These are phyloP conservation scores for Hypselothyrea guttata DNA, from an alignment of 2,888 invertebrate species.

Conservation along the genomic window DNA sequence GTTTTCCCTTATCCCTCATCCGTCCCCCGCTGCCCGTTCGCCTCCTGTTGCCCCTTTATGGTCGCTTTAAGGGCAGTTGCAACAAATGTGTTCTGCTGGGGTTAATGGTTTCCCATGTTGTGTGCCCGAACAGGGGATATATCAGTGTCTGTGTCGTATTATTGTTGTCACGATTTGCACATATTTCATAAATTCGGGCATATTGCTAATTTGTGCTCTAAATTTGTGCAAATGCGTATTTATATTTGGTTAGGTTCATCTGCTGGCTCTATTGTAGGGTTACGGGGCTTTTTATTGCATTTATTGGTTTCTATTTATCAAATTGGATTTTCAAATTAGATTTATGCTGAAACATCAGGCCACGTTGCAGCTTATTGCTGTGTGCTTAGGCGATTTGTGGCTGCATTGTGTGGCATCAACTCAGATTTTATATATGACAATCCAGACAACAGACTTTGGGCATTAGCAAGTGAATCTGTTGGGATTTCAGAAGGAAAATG, in stretches of 20 bases:
- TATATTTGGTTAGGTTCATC: constrained; percentile 56
- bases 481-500: no score
- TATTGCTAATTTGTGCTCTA: constrained; percentile 73
- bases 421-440: constrained; percentile 43
- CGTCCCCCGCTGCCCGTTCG: not conserved
- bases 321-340: constrained; percentile 64
- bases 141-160: constrained; percentile 40
- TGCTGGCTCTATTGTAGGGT: constrained; percentile 14
- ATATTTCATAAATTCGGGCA: constrained; percentile 73
- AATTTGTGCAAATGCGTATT: constrained; percentile 67
- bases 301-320: constrained; percentile 72
- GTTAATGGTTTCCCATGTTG: constrained; percentile 47
- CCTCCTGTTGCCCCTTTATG: not conserved
- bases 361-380: constrained; percentile 33
- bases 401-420: constrained; percentile 42
- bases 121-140: constrained; percentile 6
- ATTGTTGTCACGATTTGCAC: constrained; percentile 74
- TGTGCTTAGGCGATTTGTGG: constrained; percentile 23
- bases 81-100: constrained; percentile 59
- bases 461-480: not conserved
- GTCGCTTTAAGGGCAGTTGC: constrained; percentile 42
- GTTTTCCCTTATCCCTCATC: not conserved
- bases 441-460: constrained; percentile 11
- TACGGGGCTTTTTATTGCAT: constrained; percentile 50
- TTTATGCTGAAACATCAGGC: constrained; percentile 12